Evolutionary conservation across 2,113 vertebrate genomes (phyloP).

Genomic region (Sander lucioperca): DNA sequence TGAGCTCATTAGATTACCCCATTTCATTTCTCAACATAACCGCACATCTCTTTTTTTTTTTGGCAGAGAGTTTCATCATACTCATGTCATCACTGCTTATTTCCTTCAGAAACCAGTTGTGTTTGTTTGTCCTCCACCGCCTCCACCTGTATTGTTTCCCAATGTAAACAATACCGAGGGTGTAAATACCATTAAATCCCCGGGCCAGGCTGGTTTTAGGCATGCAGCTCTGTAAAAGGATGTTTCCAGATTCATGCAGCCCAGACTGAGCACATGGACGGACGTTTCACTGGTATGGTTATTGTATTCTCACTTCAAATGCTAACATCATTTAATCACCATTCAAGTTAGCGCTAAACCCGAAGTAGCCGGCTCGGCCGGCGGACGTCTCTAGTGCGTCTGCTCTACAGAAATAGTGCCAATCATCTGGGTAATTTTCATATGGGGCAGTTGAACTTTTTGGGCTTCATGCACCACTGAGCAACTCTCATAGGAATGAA

Average conservation of each 20-base stretch:
- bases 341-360: too few species aligned
- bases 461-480: too few species aligned
- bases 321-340: background rate
- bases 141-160: constrained; percentile 3
- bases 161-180: constrained; percentile 63
- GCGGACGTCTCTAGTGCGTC: too few species aligned
- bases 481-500: too few species aligned
- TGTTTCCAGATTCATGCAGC: constrained; percentile 35
- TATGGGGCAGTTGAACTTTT: too few species aligned
- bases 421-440: too few species aligned
- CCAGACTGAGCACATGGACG: background rate
- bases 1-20: constrained; percentile 58
- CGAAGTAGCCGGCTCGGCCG: too few species aligned
- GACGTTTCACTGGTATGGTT: constrained; percentile 40
- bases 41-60: constrained; percentile 43
- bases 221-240: constrained; percentile 28
- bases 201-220: background rate
- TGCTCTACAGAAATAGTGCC: too few species aligned
- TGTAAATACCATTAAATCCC: constrained; percentile 44
- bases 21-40: constrained; percentile 58
- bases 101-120: too few species aligned
- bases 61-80: constrained; percentile 18
- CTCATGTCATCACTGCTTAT: background rate
- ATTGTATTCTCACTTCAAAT: background rate
- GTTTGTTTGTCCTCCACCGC: too few species aligned